Percentiles rank a stretch among this genome's conserved stretches.
phyloP scores from a whole-genome alignment of 2,888 invertebrate species.

The Synanthedon andrenaeformis region DNA sequence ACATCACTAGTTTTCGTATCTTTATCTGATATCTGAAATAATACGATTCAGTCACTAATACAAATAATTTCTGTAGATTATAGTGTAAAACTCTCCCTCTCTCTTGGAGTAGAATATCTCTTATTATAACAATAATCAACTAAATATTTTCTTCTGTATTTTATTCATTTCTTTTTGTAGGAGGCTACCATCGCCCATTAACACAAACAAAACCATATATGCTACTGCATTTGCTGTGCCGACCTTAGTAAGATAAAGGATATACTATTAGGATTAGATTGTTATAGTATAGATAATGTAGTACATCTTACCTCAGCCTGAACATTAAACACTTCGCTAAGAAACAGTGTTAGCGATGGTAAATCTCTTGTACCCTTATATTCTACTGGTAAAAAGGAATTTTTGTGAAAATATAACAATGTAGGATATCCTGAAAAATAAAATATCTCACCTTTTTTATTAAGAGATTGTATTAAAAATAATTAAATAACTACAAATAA shows the following conservation, averaged over 20 bases:
- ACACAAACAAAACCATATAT: no score
- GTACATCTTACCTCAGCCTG: conserved; percentile 48
- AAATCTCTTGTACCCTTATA: conserved; percentile 84
- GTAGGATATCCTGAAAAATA: conserved; percentile 71
- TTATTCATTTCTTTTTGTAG: no score
- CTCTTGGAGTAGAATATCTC: no score
- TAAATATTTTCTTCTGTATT: no score
- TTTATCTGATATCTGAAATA: conserved; percentile 21
- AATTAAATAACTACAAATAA: conserved; percentile 1
- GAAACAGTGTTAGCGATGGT: conserved; percentile 80
- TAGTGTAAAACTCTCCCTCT: no score
- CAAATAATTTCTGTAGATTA: no score
- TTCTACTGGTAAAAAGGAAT: conserved; percentile 75
- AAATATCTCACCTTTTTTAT: not conserved
- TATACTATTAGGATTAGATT: no score
- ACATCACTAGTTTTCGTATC: conserved; percentile 44
- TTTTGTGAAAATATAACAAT: conserved; percentile 81
- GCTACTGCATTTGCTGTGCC: no score
- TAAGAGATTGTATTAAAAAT: not conserved
- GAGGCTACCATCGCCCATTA: no score
- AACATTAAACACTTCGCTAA: conserved; percentile 73
- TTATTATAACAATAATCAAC: no score
- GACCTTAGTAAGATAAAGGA: no score
- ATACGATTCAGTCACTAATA: not conserved
- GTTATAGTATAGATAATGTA: not conserved